Evolutionary conservation across 2,888 invertebrate genomes (phyloP), one percentile per base, ranked within the genome.

Genomic region (Tetanocera ferruginea): DNA sequence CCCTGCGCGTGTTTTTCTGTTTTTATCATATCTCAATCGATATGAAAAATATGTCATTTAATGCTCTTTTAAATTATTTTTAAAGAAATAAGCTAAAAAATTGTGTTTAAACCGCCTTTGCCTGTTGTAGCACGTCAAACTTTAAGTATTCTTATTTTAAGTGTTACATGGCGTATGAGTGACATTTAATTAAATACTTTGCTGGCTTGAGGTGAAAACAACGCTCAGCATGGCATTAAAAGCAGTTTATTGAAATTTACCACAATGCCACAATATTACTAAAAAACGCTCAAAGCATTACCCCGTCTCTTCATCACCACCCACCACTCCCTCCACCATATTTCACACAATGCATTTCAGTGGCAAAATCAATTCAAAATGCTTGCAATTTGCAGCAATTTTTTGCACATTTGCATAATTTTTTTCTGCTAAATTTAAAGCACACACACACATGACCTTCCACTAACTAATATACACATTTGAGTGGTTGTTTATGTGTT

Each of bases 401-500:
- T 34, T 17, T 34, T 37, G 3, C 64, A 31, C 37, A 28, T 31
- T 28, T 64, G 37, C 31, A 64, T 64, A 64, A 28, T 64, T 28
- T 64, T 28, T 64, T 64, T 64, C 64, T 34, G 34, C 64, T 64
- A 0, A 28, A 64, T 64, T 31, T 64, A 34, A 64, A 64, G n/a
- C 34, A 64, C 28, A 34, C 64, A 64, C 34, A 64, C 37, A n/a
- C 37, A n/a, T 28, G 34, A 14, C 14, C 64, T 34, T 64, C 1
- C n/a, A 4, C 37, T 2, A 43, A 2, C 34, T 34, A 6, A 3
- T 19, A 60, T 1, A 60, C 28, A 19, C 2, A 57, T 57, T n/a
- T 5, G 5, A 23, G n/a, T 19, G 19, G 3, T 17, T n/a, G 60
- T 3, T 6, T 60, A 9, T 28, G 25, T 5, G 17, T 19, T 0